Evolutionary conservation across 2,797 vertebrate species (phyloP).

Genomic region (Chelidonichthys spinosus): DNA sequence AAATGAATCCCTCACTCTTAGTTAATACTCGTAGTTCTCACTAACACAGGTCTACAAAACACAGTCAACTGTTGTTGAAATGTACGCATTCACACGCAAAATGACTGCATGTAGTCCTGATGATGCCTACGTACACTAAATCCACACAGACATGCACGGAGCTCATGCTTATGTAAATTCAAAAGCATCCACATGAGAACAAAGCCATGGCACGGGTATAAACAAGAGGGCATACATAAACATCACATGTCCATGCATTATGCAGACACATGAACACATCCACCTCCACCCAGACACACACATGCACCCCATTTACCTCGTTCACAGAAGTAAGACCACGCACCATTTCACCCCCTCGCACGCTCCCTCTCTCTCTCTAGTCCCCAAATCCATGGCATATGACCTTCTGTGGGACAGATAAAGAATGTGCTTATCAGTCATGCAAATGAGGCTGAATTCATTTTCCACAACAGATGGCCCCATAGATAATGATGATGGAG

Average conservation of each 20-base stretch:
- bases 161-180: conserved; percentile 60
- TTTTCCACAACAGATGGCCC: conserved; percentile 99
- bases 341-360: conserved; percentile 76
- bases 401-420: conserved; percentile 99
- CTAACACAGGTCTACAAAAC: not conserved
- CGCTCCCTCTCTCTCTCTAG: conserved; percentile 79
- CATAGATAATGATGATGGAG: conserved; percentile 99
- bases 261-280: conserved; percentile 70
- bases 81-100: conserved; percentile 29
- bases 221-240: conserved; percentile 76
- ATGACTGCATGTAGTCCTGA: conserved; percentile 32
- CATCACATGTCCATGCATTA: conserved; percentile 73
- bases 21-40: not conserved
- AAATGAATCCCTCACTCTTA: not conserved
- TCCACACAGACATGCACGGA: conserved; percentile 9
- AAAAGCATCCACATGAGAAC: conserved; percentile 62
- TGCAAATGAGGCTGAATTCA: conserved; percentile 99
- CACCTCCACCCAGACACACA: conserved; percentile 55
- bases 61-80: conserved; percentile 11
- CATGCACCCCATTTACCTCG: conserved; percentile 63
- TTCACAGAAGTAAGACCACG: conserved; percentile 70
- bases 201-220: conserved; percentile 70
- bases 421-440: conserved; percentile 99
- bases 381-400: conserved; percentile 98
- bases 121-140: conserved; percentile 12